phyloP scores from a whole-genome alignment of 2,113 vertebrate species.

The Oreochromis tanganicae region DNA sequence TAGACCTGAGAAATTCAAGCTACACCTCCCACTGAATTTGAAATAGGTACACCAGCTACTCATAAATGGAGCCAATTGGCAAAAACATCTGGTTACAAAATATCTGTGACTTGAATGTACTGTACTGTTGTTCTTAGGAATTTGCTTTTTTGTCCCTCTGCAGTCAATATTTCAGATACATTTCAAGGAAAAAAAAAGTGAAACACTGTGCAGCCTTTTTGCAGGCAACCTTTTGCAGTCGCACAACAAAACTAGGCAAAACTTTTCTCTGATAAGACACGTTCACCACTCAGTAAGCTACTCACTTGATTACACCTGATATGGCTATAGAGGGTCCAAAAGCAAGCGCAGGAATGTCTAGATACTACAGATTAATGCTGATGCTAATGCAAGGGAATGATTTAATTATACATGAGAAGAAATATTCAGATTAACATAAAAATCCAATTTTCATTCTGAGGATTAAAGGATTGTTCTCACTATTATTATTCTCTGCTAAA shows the following conservation, averaged over 20 bases:
- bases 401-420: background rate
- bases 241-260: background rate
- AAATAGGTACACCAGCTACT: conserved; percentile 17
- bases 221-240: background rate
- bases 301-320: background rate
- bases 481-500: background rate
- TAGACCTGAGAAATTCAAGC: conserved; percentile 34
- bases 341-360: background rate
- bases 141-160: background rate
- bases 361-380: background rate
- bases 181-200: background rate
- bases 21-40: conserved; percentile 37
- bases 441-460: background rate
- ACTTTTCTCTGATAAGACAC: background rate
- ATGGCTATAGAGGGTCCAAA: background rate
- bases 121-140: background rate
- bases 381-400: background rate
- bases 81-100: conserved; percentile 41
- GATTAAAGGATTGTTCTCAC: background rate
- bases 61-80: conserved; percentile 27
- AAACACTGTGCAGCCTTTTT: background rate
- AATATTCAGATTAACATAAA: background rate
- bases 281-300: background rate
- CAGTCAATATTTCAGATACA: background rate
- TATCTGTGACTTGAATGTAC: conserved; percentile 4